phyloP scores from a whole-genome alignment of 2,797 vertebrate genomes.

The Lacerta bilineata region DNA sequence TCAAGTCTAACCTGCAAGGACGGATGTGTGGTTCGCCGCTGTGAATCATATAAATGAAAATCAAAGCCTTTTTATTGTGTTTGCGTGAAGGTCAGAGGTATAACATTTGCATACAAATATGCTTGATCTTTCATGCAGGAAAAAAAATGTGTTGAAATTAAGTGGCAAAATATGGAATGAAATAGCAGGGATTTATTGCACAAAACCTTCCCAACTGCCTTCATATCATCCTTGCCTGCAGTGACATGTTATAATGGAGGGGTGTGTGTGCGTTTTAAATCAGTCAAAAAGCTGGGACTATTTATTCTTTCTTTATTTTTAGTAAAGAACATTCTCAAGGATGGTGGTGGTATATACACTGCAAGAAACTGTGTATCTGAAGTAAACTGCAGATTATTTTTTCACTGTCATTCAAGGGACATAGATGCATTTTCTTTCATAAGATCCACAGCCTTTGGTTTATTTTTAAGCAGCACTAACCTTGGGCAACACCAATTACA shows the following conservation, averaged over 20 bases:
- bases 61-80: constrained; percentile 37
- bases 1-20: constrained; percentile 19
- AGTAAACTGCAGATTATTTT: constrained; percentile 65
- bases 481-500: constrained; percentile 51
- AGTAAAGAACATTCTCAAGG: constrained; percentile 33
- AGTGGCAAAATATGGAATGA: constrained; percentile 15
- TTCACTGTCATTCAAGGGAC: constrained; percentile 54
- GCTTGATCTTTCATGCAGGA: constrained; percentile 38
- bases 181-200: constrained; percentile 35
- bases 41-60: constrained; percentile 41
- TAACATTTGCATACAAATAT: constrained; percentile 65
- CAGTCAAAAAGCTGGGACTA: not conserved
- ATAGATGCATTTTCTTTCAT: constrained; percentile 23
- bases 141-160: constrained; percentile 58
- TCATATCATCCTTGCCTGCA: constrained; percentile 3
- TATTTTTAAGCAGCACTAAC: constrained; percentile 57
- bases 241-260: constrained; percentile 32
- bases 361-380: constrained; percentile 43
- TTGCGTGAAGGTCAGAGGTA: constrained; percentile 39
- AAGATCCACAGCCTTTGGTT: constrained; percentile 48
- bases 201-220: constrained; percentile 40
- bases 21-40: constrained; percentile 22
- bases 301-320: no score
- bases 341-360: constrained; percentile 50
- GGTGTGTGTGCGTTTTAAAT: not conserved